Conservation (phyloP, 2,888 invertebrate species). For the Xylophagus ater region DNA sequence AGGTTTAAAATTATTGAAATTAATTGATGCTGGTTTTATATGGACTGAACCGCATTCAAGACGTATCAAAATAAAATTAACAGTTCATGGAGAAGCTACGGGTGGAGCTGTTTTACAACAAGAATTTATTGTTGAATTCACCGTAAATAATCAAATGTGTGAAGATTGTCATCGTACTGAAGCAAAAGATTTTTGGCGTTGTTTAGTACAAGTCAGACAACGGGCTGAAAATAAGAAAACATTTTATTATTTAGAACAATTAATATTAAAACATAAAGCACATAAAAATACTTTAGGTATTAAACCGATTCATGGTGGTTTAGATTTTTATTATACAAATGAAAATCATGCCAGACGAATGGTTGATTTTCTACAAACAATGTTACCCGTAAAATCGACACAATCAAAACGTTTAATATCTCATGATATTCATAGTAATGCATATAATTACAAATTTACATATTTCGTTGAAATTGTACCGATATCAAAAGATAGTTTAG, state of each 20-base stretch:
- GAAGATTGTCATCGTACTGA: conserved; percentile 93
- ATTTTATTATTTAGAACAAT: conserved; percentile 92
- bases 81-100: conserved; percentile 89
- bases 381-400: conserved; percentile 78
- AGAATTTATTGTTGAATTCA: conserved; percentile 89
- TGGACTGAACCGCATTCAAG: conserved; percentile 99
- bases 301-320: conserved; percentile 73
- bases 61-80: conserved; percentile 88
- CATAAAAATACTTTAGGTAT: conserved; percentile 85
- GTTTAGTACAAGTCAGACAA: conserved; percentile 79
- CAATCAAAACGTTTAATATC: conserved; percentile 93
- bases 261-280: conserved; percentile 90
- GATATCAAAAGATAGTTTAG: conserved; percentile 84
- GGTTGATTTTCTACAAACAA: conserved; percentile 81
- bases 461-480: conserved; percentile 93
- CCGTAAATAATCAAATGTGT: conserved; percentile 89
- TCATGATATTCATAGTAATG: conserved; percentile 93
- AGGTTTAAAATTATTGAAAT: conserved; percentile 75
- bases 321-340: conserved; percentile 88
- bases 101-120: conserved; percentile 88
- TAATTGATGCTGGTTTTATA: conserved; percentile 92
- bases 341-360: conserved; percentile 89
- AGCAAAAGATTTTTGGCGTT: conserved; percentile 96
- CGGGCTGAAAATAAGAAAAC: conserved; percentile 90
- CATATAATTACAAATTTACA: conserved; percentile 93